phyloP scores from a whole-genome alignment of 2,797 vertebrate species.

The Lagocephalus sceleratus region DNA sequence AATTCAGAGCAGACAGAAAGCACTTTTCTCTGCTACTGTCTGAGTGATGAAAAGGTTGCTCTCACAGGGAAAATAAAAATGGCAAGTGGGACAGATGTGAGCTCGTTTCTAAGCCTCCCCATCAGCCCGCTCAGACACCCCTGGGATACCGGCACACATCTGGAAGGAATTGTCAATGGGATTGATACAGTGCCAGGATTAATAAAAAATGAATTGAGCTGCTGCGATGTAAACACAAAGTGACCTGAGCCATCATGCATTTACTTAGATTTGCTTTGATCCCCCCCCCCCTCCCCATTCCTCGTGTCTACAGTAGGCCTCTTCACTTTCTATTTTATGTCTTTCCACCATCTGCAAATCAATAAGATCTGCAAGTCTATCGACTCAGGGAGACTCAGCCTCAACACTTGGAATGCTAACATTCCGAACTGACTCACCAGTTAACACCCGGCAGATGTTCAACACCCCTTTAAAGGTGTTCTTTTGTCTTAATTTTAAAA shows the following conservation, averaged over 20 bases:
- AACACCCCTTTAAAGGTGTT: constrained; percentile 46
- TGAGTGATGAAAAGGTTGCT: constrained; percentile 71
- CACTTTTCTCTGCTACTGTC: constrained; percentile 57
- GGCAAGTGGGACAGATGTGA: constrained; percentile 74
- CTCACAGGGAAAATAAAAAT: constrained; percentile 28
- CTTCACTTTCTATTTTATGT: constrained; percentile 16
- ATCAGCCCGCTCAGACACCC: constrained; percentile 65
- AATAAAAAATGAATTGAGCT: constrained; percentile 76
- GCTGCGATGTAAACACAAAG: constrained; percentile 68
- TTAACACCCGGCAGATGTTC: constrained; percentile 25
- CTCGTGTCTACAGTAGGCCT: constrained; percentile 12
- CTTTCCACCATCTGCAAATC: constrained; percentile 32
- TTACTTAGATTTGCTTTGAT: constrained; percentile 58
- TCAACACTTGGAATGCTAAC: constrained; percentile 1
- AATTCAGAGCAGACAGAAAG: constrained; percentile 44
- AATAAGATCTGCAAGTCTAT: constrained; percentile 19
- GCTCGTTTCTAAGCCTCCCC: constrained; percentile 61
- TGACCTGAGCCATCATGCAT: constrained; percentile 60
- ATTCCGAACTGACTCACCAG: constrained; percentile 12
- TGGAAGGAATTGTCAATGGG: constrained; percentile 73
- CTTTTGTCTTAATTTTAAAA: not conserved
- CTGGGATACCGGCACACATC: constrained; percentile 70
- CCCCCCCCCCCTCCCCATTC: not conserved
- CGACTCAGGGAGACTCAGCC: constrained; percentile 11
- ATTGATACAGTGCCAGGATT: constrained; percentile 66